Evolutionary conservation across 1,140 invertebrate genomes (phyloP).

Genomic region (Apolygus lucorum): DNA sequence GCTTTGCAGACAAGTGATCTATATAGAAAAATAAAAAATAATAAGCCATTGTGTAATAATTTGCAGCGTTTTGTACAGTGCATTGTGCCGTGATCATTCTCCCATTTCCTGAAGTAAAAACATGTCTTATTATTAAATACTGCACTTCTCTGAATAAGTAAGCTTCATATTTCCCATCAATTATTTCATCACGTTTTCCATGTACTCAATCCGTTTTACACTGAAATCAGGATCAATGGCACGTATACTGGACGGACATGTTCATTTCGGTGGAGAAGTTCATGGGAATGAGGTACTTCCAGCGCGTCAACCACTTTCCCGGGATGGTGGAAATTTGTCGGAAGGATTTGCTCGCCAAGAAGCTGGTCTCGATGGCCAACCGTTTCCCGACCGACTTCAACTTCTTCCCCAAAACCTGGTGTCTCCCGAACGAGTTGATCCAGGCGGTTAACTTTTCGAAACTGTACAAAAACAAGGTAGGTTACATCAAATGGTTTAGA

Average conservation of each 20-base stretch:
- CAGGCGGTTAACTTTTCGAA: not conserved
- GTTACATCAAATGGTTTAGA: too few relatives aligned
- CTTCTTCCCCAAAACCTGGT: conserved; percentile 90
- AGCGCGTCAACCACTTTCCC: conserved; percentile 72
- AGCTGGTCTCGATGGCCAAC: conserved; percentile 76
- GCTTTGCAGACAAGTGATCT: too few relatives aligned
- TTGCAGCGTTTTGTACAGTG: too few relatives aligned
- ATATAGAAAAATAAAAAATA: too few relatives aligned
- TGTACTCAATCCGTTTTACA: too few relatives aligned
- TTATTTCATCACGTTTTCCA: too few relatives aligned
- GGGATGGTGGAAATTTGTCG: conserved; percentile 84
- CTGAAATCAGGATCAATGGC: conserved; percentile 79
- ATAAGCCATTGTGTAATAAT: too few relatives aligned
- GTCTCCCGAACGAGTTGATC: conserved; percentile 71
- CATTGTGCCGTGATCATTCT: too few relatives aligned
- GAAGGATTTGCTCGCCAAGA: conserved; percentile 74
- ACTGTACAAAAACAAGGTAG: conserved; percentile 1
- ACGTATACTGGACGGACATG: conserved; percentile 80
- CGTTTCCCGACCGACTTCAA: conserved; percentile 80
- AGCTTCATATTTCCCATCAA: too few relatives aligned
- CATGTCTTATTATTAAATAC: too few relatives aligned
- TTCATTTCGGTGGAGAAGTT: conserved; percentile 70
- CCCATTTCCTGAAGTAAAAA: too few relatives aligned
- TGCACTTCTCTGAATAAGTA: too few relatives aligned
- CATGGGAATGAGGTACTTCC: conserved; percentile 80